phyloP scores from a whole-genome alignment of 2,797 vertebrate species.

The Furcifer pardalis region DNA sequence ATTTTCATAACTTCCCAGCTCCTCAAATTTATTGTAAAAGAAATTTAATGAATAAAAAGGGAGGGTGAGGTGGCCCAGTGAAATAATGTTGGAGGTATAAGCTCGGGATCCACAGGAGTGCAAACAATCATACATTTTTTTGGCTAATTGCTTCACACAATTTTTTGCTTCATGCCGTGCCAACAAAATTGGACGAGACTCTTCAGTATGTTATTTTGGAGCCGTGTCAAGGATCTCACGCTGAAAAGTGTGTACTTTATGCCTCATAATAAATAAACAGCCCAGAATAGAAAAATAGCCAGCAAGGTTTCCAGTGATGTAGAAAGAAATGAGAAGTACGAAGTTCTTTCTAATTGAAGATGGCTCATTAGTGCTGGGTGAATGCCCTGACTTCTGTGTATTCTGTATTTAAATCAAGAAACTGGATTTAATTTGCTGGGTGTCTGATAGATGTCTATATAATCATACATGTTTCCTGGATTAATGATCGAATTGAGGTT shows the following conservation, averaged over 20 bases:
- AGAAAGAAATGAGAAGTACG: slow-evolving; percentile 18
- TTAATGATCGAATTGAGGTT: not conserved
- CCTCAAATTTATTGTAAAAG: slow-evolving; percentile 68
- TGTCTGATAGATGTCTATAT: not conserved
- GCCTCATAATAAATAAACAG: slow-evolving; percentile 37
- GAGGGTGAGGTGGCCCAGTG: slow-evolving; percentile 48
- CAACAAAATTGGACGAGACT: slow-evolving; percentile 66
- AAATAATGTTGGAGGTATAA: slow-evolving; percentile 59
- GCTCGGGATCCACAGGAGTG: slow-evolving; percentile 43
- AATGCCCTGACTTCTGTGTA: not conserved
- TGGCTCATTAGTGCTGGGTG: not conserved
- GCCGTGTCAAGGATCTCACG: slow-evolving; percentile 59
- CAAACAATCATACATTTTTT: slow-evolving; percentile 67
- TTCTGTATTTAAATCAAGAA: not conserved
- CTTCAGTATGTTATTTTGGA: slow-evolving; percentile 55
- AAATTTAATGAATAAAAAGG: slow-evolving; percentile 68
- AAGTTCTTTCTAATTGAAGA: slow-evolving; percentile 4
- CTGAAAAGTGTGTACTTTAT: slow-evolving; percentile 21
- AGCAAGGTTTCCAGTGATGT: slow-evolving; percentile 13
- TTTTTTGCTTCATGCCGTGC: slow-evolving; percentile 63
- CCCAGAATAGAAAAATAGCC: slow-evolving; percentile 39
- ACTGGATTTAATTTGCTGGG: not conserved
- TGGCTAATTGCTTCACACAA: slow-evolving; percentile 74
- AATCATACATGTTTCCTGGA: not conserved
- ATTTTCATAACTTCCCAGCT: slow-evolving; percentile 68